phyloP scores from a whole-genome alignment of 1,140 invertebrate species.

The Plectrocnemia conspersa region DNA sequence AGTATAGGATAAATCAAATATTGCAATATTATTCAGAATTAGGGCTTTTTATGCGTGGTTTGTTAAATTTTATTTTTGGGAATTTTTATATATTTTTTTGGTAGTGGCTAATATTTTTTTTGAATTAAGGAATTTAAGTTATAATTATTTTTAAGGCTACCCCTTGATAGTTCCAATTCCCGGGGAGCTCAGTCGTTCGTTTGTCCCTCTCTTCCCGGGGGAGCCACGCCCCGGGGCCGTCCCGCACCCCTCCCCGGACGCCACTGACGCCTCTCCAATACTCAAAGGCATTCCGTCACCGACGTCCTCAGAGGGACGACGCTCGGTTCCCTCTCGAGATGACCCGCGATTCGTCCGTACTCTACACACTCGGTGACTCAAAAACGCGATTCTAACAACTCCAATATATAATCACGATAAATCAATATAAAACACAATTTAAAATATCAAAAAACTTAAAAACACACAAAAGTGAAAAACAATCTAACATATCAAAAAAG shows the following conservation, averaged over 20 bases:
- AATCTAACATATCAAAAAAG: no score
- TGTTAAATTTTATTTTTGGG: conserved; percentile 39
- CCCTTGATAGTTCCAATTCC: conserved; percentile 36
- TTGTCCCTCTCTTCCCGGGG: conserved; percentile 37
- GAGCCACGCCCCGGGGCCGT: conserved; percentile 44
- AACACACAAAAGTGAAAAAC: no score
- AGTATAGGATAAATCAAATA: neutral
- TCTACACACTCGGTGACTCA: no score
- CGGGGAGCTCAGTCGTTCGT: conserved; percentile 36
- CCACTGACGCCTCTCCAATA: conserved; percentile 35
- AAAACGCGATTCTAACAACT: no score
- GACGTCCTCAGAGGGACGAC: conserved; percentile 46
- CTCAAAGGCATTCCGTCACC: conserved; percentile 44
- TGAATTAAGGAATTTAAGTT: conserved; percentile 38
- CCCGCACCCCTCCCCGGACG: conserved; percentile 46
- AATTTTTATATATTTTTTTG: conserved; percentile 3
- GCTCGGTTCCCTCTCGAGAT: conserved; percentile 40
- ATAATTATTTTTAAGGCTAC: conserved; percentile 38
- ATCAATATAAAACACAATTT: no score
- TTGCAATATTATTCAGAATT: neutral
- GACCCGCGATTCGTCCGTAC: no score
- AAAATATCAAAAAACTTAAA: no score
- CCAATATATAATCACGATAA: no score
- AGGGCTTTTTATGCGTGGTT: conserved; percentile 25
- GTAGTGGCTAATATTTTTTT: no score